Conservation (phyloP, 2,797 vertebrate genomes). For the Sphenodon punctatus region DNA sequence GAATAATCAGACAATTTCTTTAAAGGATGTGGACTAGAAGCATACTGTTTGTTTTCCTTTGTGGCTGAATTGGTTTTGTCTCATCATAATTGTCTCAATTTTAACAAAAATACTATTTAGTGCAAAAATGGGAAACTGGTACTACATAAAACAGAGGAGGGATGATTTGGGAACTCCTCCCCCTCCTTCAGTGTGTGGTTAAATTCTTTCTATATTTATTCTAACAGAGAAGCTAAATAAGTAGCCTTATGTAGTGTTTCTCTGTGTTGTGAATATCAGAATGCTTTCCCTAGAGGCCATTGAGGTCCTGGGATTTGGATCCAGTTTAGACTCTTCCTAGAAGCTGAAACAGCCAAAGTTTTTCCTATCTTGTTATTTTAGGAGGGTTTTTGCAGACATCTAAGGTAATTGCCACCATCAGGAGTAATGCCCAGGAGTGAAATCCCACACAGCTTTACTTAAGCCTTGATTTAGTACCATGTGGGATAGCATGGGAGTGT, state of each 20-base stretch:
- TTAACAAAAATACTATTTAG: slow-evolving; percentile 38
- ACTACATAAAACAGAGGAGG: background rate
- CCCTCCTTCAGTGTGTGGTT: slow-evolving; percentile 4
- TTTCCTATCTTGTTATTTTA: slow-evolving; percentile 57
- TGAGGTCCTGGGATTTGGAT: slow-evolving; percentile 29
- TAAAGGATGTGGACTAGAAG: slow-evolving; percentile 28
- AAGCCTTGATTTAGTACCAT: slow-evolving; percentile 57
- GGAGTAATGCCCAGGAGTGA: slow-evolving; percentile 32
- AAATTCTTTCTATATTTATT: slow-evolving; percentile 23
- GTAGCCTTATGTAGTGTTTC: slow-evolving; percentile 28
- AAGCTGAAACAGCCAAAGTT: background rate
- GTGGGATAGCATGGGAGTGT: slow-evolving; percentile 41
- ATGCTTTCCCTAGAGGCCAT: slow-evolving; percentile 21
- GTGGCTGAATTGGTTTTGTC: slow-evolving; percentile 27
- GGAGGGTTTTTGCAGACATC: slow-evolving; percentile 36
- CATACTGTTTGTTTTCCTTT: slow-evolving; percentile 44
- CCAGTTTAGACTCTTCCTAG: slow-evolving; percentile 30
- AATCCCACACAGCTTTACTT: slow-evolving; percentile 42
- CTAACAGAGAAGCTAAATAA: slow-evolving; percentile 37
- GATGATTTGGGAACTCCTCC: background rate
- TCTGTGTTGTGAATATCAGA: slow-evolving; percentile 21
- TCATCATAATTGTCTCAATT: slow-evolving; percentile 27
- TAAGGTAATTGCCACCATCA: slow-evolving; percentile 23
- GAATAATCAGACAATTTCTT: slow-evolving; percentile 37
- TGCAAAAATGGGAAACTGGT: background rate